phyloP scores from a whole-genome alignment of 2,888 invertebrate species.

The Ectemnius continuus region DNA sequence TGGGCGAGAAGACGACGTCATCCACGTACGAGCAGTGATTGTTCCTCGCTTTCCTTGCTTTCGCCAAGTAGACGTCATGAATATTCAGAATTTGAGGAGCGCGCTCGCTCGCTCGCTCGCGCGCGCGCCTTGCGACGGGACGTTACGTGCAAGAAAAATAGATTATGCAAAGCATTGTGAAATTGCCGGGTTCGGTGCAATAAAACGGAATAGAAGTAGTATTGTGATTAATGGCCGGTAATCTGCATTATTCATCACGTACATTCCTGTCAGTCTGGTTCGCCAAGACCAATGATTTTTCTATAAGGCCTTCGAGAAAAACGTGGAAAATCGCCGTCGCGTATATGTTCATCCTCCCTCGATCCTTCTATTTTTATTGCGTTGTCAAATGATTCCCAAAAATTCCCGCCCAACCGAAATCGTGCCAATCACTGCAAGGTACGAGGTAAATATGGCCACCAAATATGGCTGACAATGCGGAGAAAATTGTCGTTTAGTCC shows the following conservation, averaged over 20 bases:
- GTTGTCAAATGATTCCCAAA: neutral
- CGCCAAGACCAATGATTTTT: constrained; percentile 34
- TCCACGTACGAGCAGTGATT: neutral
- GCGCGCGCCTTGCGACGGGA: neutral
- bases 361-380: constrained; percentile 7
- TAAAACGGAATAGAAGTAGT: constrained; percentile 49
- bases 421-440: constrained; percentile 5
- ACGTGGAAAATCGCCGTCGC: constrained; percentile 25
- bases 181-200: constrained; percentile 53
- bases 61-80: constrained; percentile 17
- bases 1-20: neutral
- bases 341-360: constrained; percentile 33
- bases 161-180: constrained; percentile 56
- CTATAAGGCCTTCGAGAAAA: constrained; percentile 34
- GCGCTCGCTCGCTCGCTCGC: neutral
- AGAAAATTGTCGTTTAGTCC: constrained; percentile 54
- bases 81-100: constrained; percentile 25
- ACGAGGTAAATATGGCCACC: constrained; percentile 28
- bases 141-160: constrained; percentile 36
- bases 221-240: constrained; percentile 55
- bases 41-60: constrained; percentile 17
- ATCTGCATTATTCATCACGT: constrained; percentile 57
- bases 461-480: constrained; percentile 43
- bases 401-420: constrained; percentile 4
- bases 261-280: constrained; percentile 54